Base-by-base conservation (phyloP, 2,888 invertebrate genomes). In the Axea sp. region DNA sequence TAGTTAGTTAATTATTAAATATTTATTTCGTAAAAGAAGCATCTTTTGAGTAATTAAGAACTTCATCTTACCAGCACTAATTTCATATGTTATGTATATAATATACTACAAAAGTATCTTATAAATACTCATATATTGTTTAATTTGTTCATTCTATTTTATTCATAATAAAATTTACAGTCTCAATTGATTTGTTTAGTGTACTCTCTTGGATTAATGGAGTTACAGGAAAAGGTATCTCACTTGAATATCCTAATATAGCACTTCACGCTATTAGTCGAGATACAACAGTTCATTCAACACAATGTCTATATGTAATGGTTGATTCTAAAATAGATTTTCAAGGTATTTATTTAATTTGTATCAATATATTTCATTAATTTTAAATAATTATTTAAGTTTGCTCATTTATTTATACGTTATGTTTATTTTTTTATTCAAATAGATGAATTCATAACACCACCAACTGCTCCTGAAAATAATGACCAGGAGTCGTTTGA, bases 221-320 rank as follows among this genome's bases (percentile, higher is more conserved):
- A 76, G 84, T 87, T 75, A 87, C 88, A 60, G 88, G 90, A 33
- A 88, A 89, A 81, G 93, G 94, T 15, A 92, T 95, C 81, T 91
- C 92, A 0, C 86, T 95, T 57, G 88, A 92, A 77, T 95, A 95
- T 83, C 92, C 91, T 1, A 91, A 91, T 79, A 94, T 95, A 83
- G 91, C 92, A 0, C 89, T 95, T 6, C 95, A 95, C 81, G 95
- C 94, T 0, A 89, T 94, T 11, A 93, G 94, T 45, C 88, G 93
- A 77, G 94, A 95, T 76, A 84, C 89, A 28, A 88, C 88, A 71
- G 87, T 90, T 35, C 91, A 92, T 87, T 92, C 93, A 0, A 89
- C 91, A 1, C 91, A 93, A 24, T 93, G 93, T 77, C 88, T 95
- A 1, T 94, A 93, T 80, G 87, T 95, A 78, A 92, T 95, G 88